Conservation (phyloP, 2,888 invertebrate genomes). For the Chironomus tentans region DNA sequence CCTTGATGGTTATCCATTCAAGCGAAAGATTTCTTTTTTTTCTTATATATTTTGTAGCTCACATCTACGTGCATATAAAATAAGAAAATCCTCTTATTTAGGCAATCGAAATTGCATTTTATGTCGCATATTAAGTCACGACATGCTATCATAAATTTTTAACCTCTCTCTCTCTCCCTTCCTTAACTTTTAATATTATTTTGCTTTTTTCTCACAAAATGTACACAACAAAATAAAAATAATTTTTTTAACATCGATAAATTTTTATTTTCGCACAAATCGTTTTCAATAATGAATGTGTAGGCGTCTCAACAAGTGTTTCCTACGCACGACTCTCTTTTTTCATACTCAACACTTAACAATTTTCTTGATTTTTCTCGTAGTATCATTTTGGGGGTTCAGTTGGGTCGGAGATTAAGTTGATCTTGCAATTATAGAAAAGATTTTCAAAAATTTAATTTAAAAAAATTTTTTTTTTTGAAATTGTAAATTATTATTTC, state of each 20-base stretch:
- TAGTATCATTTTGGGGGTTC: background rate
- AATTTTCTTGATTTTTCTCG: background rate
- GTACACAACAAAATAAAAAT: background rate
- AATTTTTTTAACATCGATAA: slow-evolving; percentile 10
- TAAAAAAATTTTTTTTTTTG: no score
- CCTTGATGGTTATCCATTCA: no score
- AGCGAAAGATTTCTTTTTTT: no score
- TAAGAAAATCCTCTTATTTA: background rate
- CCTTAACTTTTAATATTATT: background rate
- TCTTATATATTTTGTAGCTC: no score
- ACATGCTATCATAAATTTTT: slow-evolving; percentile 14
- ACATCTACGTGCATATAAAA: background rate
- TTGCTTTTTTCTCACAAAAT: no score
- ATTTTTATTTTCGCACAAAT: slow-evolving; percentile 17
- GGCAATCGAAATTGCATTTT: slow-evolving; percentile 5
- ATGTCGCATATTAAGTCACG: slow-evolving; percentile 18
- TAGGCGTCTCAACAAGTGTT: slow-evolving; percentile 20
- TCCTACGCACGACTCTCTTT: slow-evolving; percentile 13
- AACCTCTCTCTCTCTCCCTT: background rate
- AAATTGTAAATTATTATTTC: no score
- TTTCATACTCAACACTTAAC: background rate
- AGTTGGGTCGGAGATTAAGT: no score
- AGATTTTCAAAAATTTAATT: no score
- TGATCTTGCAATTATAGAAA: no score
- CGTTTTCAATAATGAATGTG: slow-evolving; percentile 18